Evolutionary conservation across 1,140 invertebrate genomes (phyloP).

Genomic region (Bacillus rossius): DNA sequence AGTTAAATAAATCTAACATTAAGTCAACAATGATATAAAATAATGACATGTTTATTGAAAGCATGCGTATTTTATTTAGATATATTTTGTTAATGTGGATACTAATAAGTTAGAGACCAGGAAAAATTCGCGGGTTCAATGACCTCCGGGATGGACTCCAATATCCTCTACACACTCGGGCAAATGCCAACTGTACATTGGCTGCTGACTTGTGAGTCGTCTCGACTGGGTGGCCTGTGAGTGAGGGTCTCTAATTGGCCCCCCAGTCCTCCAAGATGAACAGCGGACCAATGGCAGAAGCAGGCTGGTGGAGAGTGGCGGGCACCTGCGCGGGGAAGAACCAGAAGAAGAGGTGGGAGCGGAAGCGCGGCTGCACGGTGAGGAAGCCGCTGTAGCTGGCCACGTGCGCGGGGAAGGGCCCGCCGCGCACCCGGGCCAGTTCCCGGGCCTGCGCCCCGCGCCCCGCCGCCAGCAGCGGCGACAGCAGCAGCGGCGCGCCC

Average conservation of each 20-base stretch:
- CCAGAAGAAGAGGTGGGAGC: conserved; percentile 87
- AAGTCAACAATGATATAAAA: too few relatives aligned
- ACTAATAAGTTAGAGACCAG: too few relatives aligned
- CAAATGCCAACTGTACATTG: too few relatives aligned
- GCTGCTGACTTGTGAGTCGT: too few relatives aligned
- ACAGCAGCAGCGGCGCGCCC: not conserved
- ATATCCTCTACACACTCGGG: too few relatives aligned
- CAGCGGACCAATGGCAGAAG: too few relatives aligned
- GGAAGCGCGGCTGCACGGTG: conserved; percentile 66
- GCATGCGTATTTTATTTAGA: conserved; percentile 55
- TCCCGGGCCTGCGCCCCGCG: conserved; percentile 54
- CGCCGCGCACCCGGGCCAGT: not conserved
- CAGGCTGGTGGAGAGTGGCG: conserved; percentile 64
- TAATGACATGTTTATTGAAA: conserved; percentile 70
- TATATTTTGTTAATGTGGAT: conserved; percentile 59
- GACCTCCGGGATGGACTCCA: too few relatives aligned
- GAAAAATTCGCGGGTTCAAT: too few relatives aligned
- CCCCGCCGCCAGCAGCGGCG: conserved; percentile 54
- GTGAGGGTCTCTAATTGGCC: too few relatives aligned
- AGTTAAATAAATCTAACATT: too few relatives aligned
- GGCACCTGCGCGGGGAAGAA: conserved; percentile 65
- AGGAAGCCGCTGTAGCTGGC: conserved; percentile 59
- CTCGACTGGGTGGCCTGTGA: too few relatives aligned
- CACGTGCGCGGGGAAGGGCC: not conserved
- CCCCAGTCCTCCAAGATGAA: too few relatives aligned